Evolutionary conservation across 1,140 invertebrate genomes (phyloP), one percentile per base, ranked within the genome.

Genomic region (Drosophila sulfurigaster): DNA sequence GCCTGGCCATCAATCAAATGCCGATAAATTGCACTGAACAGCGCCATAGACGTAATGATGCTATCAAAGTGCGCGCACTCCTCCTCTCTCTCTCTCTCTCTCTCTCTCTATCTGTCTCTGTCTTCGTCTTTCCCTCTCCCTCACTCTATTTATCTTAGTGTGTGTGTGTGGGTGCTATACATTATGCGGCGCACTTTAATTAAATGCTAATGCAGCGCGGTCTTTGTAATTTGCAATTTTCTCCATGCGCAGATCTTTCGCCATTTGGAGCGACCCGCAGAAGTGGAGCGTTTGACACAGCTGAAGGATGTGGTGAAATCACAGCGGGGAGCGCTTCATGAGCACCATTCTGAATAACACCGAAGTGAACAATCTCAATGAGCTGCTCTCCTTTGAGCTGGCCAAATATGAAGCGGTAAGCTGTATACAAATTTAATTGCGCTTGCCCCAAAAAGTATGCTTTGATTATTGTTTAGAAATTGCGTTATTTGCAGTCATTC

Each of bases 231-330:
- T 57, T 68, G 49, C 45, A 64, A 60, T 57, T 58, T 38, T 43
- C 11, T 69, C 11, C 35, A 45, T 58, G 15, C 20, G 2, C 89
- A 97, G 96, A 94, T 96, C 38, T 97, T 97, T 83, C 94, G 95
- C 20, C 94, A 94, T 46, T 93, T 97, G 16, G 96, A 97, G 91
- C 94, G 95, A 80, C 96, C 96, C 2, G 95, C 95, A 0, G 96
- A 97, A 92, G 87, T 96, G 66, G 93, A 93, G 8, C 94, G 95
- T 41, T 93, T 96, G 57, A 93, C 93, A 41, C 88, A 92, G 45
- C 92, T 96, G 4, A 93, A 95, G 75, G 88, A 93, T 16, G 92
- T 82, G 28, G 92, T 96, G 1, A 90, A 92, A 20, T 83, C 81
- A 2, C 93, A 94, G 58, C 91, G 95, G 48, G 48, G 91, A 93